Evolutionary conservation across 2,888 invertebrate genomes (phyloP), one percentile per base, ranked within the genome.

Genomic region (Tachina lurida): DNA sequence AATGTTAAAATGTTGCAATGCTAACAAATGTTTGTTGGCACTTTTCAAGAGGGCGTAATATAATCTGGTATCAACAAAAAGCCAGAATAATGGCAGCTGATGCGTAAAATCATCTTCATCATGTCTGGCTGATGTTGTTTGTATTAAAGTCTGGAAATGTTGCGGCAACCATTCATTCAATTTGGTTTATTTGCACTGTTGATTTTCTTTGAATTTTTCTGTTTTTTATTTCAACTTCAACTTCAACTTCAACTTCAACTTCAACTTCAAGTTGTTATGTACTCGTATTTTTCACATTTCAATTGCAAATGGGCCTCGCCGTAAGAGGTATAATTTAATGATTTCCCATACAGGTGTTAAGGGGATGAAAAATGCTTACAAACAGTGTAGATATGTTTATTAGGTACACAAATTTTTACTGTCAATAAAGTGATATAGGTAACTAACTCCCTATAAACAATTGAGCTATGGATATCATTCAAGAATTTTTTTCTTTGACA

Each of bases 81-180:
- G n/a, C 15, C 7, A n/a, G 22, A 49, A 47, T 60, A 68, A 54
- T 52, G 19, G n/a, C 67, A 68, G 41, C 47, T 56, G 78, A 75
- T 68, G 74, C 68, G 68, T 84, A 43, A 78, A 78, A 75, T 79
- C 68, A 84, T 78, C 73, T 77, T 58, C 73, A 83, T 68, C 56
- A 75, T 68, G 62, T 68, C 54, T 78, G 68, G 41, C 62, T 79
- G 74, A 17, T 41, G 15, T 62, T 62, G 17, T 45, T 62, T 62
- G 17, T 45, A 67, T 62, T 45, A 17, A 75, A 82, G 68, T 81
- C 75, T 83, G 31, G 60, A 70, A 56, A 63, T 73, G 65, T 74
- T 67, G 74, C 41, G 67, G 56, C 52, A 73, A 73, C 71, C 60
- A 77, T 83, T 52, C 60, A 77, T 83, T 52, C 76, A 76, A 52